Base-by-base conservation (phyloP, 30 jellyfish, hydroid and myxozoan genomes). In the Aurelia sp. region DNA sequence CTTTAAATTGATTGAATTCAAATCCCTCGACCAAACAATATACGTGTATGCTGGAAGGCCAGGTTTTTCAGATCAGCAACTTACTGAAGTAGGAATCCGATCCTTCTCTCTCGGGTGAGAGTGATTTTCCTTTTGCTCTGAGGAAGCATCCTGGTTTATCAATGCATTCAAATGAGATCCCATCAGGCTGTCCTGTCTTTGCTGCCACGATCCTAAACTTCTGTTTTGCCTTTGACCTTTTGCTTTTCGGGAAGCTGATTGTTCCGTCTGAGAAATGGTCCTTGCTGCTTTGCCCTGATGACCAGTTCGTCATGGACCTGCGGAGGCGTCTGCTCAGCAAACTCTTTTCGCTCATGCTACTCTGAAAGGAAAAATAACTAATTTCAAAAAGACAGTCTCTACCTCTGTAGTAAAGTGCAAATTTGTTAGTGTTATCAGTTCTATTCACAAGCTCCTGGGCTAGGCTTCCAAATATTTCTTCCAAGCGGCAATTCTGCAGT, bases 51-150 rank as follows among this genome's bases (percentile, higher is more conserved):
- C n/a, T n/a, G n/a, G n/a, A n/a, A n/a, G n/a, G n/a, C n/a, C n/a
- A n/a, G n/a, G n/a, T n/a, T n/a, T n/a, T n/a, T n/a, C n/a, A n/a
- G n/a, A n/a, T n/a, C n/a, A 11, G 3, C 13, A 44, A 85, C 98
- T 75, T 78, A 93, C 98, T 93, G 77, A 93, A 93, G 69, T 93
- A 87, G 21, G 98, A 73, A 62, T 93, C 98, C 0, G 97, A 66
- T 48, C 93, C 93, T 15, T 93, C 98, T 62, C 91, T 83, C 52
- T 93, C 98, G 8, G 98, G 92, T 11, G 84, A 74, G 18, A 93
- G 77, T 53, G 69, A 40, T 57, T 62, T 83, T 20, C 97, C 98
- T 73, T 93, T 86, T 7, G 92, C 94, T 18, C 98, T 84, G 13
- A 93, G 79, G 59, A 71, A 93, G 57, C 71, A 69, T 4, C 96